Conservation (phyloP, 1,140 invertebrate genomes). For the Lasioglossum baleicum region DNA sequence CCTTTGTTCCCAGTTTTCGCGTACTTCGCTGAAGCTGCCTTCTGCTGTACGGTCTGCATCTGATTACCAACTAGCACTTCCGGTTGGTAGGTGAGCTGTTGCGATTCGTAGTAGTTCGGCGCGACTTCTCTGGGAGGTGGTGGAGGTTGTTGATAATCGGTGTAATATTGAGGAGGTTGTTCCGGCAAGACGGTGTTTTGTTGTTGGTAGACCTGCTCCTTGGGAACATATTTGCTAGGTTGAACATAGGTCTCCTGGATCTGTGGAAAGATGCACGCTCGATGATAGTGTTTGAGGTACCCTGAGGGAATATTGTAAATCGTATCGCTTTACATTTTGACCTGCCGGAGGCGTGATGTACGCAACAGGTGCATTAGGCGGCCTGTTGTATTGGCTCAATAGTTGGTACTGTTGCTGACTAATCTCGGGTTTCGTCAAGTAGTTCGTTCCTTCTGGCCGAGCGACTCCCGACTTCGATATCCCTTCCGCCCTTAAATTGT, state of each 20-base stretch:
- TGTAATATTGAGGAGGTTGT: slow-evolving; percentile 56
- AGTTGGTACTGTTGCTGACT: slow-evolving; percentile 64
- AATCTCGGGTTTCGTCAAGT: slow-evolving; percentile 58
- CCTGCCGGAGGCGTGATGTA: slow-evolving; percentile 45
- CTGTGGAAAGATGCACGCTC: slow-evolving; percentile 31
- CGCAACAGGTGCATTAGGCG: slow-evolving; percentile 33
- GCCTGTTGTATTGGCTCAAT: slow-evolving; percentile 46
- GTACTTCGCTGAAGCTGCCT: slow-evolving; percentile 65
- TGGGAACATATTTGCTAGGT: slow-evolving; percentile 13
- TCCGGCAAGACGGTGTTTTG: slow-evolving; percentile 46
- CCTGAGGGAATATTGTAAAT: not conserved
- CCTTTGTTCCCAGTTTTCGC: slow-evolving; percentile 61
- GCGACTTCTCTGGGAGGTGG: slow-evolving; percentile 38
- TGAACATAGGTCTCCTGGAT: slow-evolving; percentile 58
- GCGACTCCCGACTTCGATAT: slow-evolving; percentile 54
- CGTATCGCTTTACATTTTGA: slow-evolving; percentile 45
- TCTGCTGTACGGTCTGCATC: slow-evolving; percentile 70
- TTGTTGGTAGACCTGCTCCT: slow-evolving; percentile 38
- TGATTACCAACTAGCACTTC: slow-evolving; percentile 72
- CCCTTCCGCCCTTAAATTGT: slow-evolving; percentile 67
- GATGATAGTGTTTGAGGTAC: not conserved
- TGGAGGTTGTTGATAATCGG: slow-evolving; percentile 52
- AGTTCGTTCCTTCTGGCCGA: slow-evolving; percentile 59
- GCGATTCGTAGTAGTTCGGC: slow-evolving; percentile 55
- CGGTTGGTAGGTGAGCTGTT: slow-evolving; percentile 66